phyloP scores from a whole-genome alignment of 2,113 vertebrate species.

The Brachypodius melanocephalos region DNA sequence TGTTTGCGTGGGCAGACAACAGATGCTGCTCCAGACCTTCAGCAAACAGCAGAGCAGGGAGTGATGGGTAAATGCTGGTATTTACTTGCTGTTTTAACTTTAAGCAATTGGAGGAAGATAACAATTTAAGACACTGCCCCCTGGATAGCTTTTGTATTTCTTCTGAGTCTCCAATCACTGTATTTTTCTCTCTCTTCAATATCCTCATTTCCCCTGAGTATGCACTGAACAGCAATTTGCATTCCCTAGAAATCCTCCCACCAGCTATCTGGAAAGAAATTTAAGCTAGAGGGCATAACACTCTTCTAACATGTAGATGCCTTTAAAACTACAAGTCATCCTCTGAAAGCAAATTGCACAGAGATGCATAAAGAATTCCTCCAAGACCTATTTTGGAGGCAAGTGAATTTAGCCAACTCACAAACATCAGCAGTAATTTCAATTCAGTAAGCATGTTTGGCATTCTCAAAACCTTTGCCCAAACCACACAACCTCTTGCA shows the following conservation, averaged over 20 bases:
- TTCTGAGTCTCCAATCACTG: background rate
- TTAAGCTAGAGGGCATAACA: constrained; percentile 15
- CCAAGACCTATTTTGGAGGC: background rate
- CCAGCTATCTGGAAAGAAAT: constrained; percentile 11
- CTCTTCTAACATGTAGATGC: background rate
- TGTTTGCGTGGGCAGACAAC: background rate
- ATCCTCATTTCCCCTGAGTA: constrained; percentile 1
- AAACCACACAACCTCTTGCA: constrained; percentile 40
- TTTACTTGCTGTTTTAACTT: background rate
- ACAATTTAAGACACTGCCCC: background rate
- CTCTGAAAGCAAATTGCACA: background rate
- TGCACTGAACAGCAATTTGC: background rate
- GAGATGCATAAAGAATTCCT: constrained; percentile 23
- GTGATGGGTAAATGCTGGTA: background rate
- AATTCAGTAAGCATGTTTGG: background rate
- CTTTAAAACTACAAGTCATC: constrained; percentile 42
- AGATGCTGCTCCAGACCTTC: background rate
- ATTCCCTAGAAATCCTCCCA: constrained; percentile 33
- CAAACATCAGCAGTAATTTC: constrained; percentile 41
- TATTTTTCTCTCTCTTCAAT: background rate
- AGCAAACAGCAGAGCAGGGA: background rate
- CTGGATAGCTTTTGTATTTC: background rate
- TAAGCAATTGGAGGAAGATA: background rate
- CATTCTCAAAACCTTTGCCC: background rate
- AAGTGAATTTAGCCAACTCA: background rate